phyloP scores from a whole-genome alignment of 2,113 vertebrate species.

The Calidris pugnax region DNA sequence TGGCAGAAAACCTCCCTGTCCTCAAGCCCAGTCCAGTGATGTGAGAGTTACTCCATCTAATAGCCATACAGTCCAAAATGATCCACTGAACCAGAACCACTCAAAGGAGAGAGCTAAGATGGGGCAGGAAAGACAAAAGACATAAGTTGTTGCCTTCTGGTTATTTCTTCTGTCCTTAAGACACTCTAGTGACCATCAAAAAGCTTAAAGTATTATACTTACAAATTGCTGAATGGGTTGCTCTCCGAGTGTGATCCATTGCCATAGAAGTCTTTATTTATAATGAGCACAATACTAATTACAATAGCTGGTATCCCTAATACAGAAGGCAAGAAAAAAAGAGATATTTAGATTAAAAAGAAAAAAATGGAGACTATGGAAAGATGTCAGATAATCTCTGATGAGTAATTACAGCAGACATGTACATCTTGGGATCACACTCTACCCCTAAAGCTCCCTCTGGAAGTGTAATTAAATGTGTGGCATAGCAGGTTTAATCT shows the following conservation, averaged over 20 bases:
- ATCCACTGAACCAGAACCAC: background rate
- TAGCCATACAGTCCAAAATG: background rate
- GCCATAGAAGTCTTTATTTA: conserved; percentile 82
- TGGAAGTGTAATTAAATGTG: background rate
- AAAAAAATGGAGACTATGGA: background rate
- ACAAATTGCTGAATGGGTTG: conserved; percentile 73
- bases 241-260: background rate
- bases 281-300: conserved; percentile 75
- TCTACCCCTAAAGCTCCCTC: background rate
- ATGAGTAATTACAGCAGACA: background rate
- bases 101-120: background rate
- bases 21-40: background rate
- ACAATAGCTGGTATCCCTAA: conserved; percentile 85
- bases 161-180: background rate
- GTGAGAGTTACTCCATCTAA: background rate
- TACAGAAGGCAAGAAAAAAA: conserved; percentile 13
- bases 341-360: background rate
- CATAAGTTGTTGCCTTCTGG: background rate
- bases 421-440: background rate
- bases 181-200: background rate
- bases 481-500: background rate
- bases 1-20: background rate
- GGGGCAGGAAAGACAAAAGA: background rate
- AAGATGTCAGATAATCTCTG: background rate
- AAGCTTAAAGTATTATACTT: conserved; percentile 65